phyloP scores from a whole-genome alignment of 2,888 invertebrate species.

The Brachyptera putata region DNA sequence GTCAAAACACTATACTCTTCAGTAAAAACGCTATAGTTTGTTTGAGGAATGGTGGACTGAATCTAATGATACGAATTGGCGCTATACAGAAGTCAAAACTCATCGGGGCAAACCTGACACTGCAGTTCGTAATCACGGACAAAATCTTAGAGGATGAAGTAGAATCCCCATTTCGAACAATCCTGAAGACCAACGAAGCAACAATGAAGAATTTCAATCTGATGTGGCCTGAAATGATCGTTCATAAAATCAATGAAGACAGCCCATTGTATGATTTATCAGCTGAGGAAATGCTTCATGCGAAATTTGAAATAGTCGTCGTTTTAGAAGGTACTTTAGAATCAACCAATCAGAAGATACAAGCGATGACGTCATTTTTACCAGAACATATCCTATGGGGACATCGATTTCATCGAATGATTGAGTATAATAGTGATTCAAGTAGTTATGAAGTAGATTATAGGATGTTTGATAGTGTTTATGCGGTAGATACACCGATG shows the following conservation, averaged over 20 bases:
- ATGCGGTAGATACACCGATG: background rate
- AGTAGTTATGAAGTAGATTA: constrained; percentile 2
- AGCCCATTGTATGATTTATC: constrained; percentile 78
- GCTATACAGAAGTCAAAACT: constrained; percentile 72
- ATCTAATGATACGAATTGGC: constrained; percentile 75
- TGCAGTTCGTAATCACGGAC: constrained; percentile 59
- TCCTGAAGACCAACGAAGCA: background rate
- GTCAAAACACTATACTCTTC: constrained; percentile 73
- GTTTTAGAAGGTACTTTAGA: constrained; percentile 76
- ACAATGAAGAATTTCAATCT: constrained; percentile 56
- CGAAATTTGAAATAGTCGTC: constrained; percentile 74
- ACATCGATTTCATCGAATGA: background rate
- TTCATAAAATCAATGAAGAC: constrained; percentile 70
- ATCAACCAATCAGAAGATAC: constrained; percentile 67
- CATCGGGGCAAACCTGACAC: constrained; percentile 64
- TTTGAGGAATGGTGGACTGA: constrained; percentile 70
- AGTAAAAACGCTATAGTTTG: constrained; percentile 63
- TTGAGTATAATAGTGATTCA: background rate
- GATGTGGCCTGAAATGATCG: constrained; percentile 83
- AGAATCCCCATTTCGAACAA: background rate
- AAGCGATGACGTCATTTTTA: constrained; percentile 64
- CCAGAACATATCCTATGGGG: background rate
- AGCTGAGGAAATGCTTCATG: constrained; percentile 67
- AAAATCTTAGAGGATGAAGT: constrained; percentile 37
- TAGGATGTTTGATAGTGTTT: background rate